Percentiles rank a stretch among this genome's conserved stretches.
phyloP scores from a whole-genome alignment of 2,888 invertebrate species.

The Rhaphigaster nebulosa region DNA sequence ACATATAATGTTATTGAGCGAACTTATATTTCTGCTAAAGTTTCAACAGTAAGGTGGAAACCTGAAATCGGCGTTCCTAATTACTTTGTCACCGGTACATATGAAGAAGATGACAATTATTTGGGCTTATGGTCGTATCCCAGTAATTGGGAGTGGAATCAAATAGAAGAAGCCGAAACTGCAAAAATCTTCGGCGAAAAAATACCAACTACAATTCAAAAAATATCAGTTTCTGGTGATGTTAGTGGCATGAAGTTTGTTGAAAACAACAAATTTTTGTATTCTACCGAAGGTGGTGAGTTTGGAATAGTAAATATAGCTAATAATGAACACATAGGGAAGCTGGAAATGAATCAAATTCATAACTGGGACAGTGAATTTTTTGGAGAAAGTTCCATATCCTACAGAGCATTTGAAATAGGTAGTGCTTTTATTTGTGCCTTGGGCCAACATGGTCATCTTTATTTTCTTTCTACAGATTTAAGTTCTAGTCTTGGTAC shows the following conservation, averaged over 20 bases:
- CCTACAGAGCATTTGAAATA: conserved; percentile 39
- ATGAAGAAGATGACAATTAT: conserved; percentile 59
- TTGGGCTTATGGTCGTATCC: conserved; percentile 60
- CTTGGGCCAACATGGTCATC: conserved; percentile 44
- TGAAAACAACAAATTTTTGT: conserved; percentile 57
- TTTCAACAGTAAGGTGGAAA: conserved; percentile 55
- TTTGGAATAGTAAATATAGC: conserved; percentile 43
- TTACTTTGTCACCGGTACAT: conserved; percentile 59
- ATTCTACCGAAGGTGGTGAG: conserved; percentile 59
- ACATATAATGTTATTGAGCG: conserved; percentile 53
- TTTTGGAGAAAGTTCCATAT: conserved; percentile 48
- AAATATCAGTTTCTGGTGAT: conserved; percentile 59
- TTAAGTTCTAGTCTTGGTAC: conserved; percentile 13
- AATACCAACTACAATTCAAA: conserved; percentile 43
- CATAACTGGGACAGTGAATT: conserved; percentile 54
- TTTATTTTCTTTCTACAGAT: conserved; percentile 49
- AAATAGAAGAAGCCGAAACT: conserved; percentile 40
- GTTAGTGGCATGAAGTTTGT: conserved; percentile 61
- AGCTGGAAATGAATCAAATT: conserved; percentile 34
- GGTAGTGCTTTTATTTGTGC: conserved; percentile 44
- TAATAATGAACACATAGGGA: conserved; percentile 6
- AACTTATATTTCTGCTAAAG: conserved; percentile 50
- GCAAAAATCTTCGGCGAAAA: conserved; percentile 26
- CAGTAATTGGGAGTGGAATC: conserved; percentile 44
- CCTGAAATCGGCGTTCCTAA: conserved; percentile 51